Conservation (phyloP, 2,888 invertebrate genomes). For the Loripinus fragilis region DNA sequence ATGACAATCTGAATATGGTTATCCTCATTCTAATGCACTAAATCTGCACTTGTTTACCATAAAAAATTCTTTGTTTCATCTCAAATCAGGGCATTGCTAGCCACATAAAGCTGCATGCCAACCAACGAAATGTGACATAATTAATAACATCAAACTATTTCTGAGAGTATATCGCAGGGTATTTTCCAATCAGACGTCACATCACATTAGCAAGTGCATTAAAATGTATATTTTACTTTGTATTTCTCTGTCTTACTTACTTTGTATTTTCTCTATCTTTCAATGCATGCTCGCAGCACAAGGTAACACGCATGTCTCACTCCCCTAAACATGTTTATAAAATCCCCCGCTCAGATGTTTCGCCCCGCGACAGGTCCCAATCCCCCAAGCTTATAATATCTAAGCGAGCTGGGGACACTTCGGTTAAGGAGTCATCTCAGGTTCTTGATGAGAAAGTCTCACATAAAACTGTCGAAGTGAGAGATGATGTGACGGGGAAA, state of each 20-base stretch:
- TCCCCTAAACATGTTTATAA: conserved; percentile 11
- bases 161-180: no score
- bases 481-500: conserved; percentile 74
- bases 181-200: no score
- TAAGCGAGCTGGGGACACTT: conserved; percentile 64
- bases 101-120: no score
- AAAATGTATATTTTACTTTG: no score
- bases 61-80: no score
- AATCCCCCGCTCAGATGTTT: not conserved
- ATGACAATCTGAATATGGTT: no score
- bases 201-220: no score
- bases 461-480: conserved; percentile 69
- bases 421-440: conserved; percentile 64
- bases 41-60: no score
- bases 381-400: conserved; percentile 63
- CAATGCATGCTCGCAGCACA: conserved; percentile 45
- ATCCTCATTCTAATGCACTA: no score
- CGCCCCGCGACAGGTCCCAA: not conserved
- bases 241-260: not conserved
- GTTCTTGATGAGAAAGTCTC: conserved; percentile 71
- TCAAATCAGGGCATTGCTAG: no score
- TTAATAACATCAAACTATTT: no score
- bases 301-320: conserved; percentile 40
- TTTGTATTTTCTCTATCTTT: conserved; percentile 18
- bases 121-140: no score